Conservation (phyloP, 2,113 vertebrate genomes). For the Ictidomys tridecemlineatus region DNA sequence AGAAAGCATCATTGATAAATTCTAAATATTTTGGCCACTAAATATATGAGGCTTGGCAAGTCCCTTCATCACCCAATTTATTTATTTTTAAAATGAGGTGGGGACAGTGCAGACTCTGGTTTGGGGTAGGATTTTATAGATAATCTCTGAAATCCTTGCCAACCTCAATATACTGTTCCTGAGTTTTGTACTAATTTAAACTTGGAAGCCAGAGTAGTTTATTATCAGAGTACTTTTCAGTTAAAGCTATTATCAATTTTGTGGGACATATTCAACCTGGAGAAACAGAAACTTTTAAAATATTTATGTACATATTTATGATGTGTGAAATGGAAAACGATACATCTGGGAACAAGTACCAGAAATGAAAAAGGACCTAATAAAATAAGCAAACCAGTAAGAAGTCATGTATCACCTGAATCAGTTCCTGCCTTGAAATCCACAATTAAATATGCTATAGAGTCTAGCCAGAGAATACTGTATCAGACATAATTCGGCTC, state of each 20-base stretch:
- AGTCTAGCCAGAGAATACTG: background rate
- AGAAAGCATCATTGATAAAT: background rate
- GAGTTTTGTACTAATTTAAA: slow-evolving; percentile 5
- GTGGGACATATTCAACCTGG: slow-evolving; percentile 25
- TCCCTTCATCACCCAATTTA: background rate
- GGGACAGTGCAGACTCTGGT: background rate
- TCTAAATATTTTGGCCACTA: slow-evolving; percentile 9
- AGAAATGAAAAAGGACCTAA: slow-evolving; percentile 62
- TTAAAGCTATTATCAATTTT: slow-evolving; percentile 52
- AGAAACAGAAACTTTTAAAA: slow-evolving; percentile 73
- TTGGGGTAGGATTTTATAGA: background rate
- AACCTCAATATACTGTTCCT: background rate
- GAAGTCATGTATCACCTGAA: slow-evolving; percentile 15
- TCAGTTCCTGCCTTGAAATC: slow-evolving; percentile 20
- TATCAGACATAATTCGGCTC: background rate
- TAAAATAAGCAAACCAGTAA: slow-evolving; percentile 64
- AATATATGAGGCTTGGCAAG: background rate
- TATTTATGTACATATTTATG: slow-evolving; percentile 80
- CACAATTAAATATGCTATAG: slow-evolving; percentile 1
- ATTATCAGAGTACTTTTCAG: slow-evolving; percentile 15
- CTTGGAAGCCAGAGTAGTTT: background rate
- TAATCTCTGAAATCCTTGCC: background rate
- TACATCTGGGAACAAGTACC: slow-evolving; percentile 66
- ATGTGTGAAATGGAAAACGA: slow-evolving; percentile 75
- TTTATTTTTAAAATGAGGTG: slow-evolving; percentile 11